Percentiles rank a stretch among this genome's conserved stretches.
These are phyloP conservation scores for Pocillopora meandrina DNA, from an alignment of 92 coral and sea anemone species.

Conservation along the genomic window DNA sequence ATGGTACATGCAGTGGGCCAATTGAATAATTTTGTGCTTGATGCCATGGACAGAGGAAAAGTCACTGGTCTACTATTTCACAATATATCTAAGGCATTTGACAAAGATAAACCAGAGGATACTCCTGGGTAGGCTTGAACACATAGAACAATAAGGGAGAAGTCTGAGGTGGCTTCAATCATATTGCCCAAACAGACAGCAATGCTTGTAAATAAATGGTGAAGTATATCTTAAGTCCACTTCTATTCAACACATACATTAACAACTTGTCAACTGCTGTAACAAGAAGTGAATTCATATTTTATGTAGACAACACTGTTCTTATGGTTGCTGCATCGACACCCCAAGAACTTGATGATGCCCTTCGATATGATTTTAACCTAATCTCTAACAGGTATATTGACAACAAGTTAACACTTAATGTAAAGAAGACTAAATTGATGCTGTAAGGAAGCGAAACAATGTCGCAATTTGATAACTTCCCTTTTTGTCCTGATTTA, in stretches of 20 bases:
- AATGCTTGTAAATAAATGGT: background rate
- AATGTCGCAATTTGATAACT: slow-evolving; percentile 7
- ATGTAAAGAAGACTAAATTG: slow-evolving; percentile 22
- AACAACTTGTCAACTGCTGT: slow-evolving; percentile 13
- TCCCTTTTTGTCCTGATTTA: background rate
- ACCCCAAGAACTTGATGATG: slow-evolving; percentile 20
- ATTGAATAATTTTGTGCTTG: slow-evolving; percentile 2
- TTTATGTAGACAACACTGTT: slow-evolving; percentile 30
- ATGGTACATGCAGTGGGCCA: slow-evolving; percentile 1
- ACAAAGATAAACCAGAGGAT: slow-evolving; percentile 48
- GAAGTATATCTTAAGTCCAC: slow-evolving; percentile 3
- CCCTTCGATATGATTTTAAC: slow-evolving; percentile 19
- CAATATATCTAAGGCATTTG: slow-evolving; percentile 55
- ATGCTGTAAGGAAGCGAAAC: slow-evolving; percentile 28
- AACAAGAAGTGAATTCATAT: slow-evolving; percentile 7
- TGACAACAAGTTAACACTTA: slow-evolving; percentile 9
- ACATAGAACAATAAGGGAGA: slow-evolving; percentile 24
- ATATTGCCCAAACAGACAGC: background rate
- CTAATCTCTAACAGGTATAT: slow-evolving; percentile 7
- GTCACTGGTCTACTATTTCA: slow-evolving; percentile 47
- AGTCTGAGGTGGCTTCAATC: slow-evolving; percentile 40
- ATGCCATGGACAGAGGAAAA: slow-evolving; percentile 38
- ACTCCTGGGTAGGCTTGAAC: slow-evolving; percentile 33
- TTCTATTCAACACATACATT: slow-evolving; percentile 18
- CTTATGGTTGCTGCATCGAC: slow-evolving; percentile 22